Evolutionary conservation across 92 coral and sea anemone species (phyloP), one percentile per base, ranked within the genome.

Genomic region (Anthopleura xanthogrammica): DNA sequence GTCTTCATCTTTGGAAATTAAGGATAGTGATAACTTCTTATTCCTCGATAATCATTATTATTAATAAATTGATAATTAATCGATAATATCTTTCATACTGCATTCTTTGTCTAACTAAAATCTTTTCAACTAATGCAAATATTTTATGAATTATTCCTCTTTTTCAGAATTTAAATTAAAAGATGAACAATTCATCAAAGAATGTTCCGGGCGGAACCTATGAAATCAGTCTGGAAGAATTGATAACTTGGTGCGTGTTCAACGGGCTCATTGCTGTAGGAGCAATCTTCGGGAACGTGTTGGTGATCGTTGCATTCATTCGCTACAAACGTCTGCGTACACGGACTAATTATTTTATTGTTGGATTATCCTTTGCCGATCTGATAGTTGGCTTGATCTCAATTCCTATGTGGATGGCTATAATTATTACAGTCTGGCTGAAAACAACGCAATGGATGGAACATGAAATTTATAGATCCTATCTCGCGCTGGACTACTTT

Each of bases 381-480:
- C 75, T 86, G 41, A 52, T 86, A 56, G 89, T 86, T 40, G 86
- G 89, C 13, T 60, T 86, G 77, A 56, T 86, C 55, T 86, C 89
- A 23, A 65, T 86, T 2, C 89, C 89, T 2, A 86, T 86, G 89
- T 90, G 93, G 93, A 83, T 88, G 29, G 91, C 93, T 23, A 88
- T 84, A 48, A 41, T 90, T 56, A 62, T 89, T 39, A 81, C 92
- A 10, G 79, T 89, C 77, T 88, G 93, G 92, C 90, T 86, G 12
- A 60, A 87, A 29, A 82, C 71, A 74, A 90, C 86, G 48, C 79
- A 60, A 23, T 91, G 92, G 94, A 82, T 85, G 81, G 80, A 76
- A 60, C 73, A 91, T 39, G 75, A 65, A 73, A 19, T 86, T 29
- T 90, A 90, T 88, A 75, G 91, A 54, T 86, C 83, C 3, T 90